Base-by-base conservation (phyloP, 2,888 invertebrate genomes). In the Dorcus parallelipipedus region DNA sequence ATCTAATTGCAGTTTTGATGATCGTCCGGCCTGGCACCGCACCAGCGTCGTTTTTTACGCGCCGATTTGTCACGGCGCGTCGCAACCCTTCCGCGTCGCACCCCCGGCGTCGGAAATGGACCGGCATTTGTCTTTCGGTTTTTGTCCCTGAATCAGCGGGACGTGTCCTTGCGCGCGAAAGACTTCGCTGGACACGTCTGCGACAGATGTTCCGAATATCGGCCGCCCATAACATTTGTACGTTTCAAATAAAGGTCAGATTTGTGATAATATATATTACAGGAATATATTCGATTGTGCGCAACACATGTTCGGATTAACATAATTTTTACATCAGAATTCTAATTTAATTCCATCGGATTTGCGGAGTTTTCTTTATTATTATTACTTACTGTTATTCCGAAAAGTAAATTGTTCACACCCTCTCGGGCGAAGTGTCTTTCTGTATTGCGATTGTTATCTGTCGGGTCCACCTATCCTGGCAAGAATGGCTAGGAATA, bases 181-280 rank as follows among this genome's bases (percentile, higher is more conserved):
- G 45, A 45, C 23, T 45, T 10, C 45, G 45, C 3, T 23, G 9
- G 10, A 23, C 20, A 17, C 45, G 45, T 9, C 14, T 33, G 45
- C 17, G 23, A 45, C 45, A 45, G 45, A 45, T 45, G 45, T 10
- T 20, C 4, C 14, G 9, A 45, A 45, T 45, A 45, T 23, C 20
- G 42, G 42, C 10, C 10, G 45, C 45, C 23, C 26, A 23, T 69
- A 73, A 74, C 73, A 75, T 74, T 74, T 73, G 73, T 73, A 67
- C 64, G 68, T 62, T 71, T 71, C 73, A 66, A 68, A 75, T 76
- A 76, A 76, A 76, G 75, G 75, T 76, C 76, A 76, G 72, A 70
- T 68, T 70, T 70, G 26, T 33, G 26, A 33, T 33, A 33, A 75
- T 74, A 74, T 75, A 76, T 74, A 72, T 72, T 56, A 45, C 42